Conservation (phyloP, 1,140 invertebrate species). For the Drosophila eugracilis region DNA sequence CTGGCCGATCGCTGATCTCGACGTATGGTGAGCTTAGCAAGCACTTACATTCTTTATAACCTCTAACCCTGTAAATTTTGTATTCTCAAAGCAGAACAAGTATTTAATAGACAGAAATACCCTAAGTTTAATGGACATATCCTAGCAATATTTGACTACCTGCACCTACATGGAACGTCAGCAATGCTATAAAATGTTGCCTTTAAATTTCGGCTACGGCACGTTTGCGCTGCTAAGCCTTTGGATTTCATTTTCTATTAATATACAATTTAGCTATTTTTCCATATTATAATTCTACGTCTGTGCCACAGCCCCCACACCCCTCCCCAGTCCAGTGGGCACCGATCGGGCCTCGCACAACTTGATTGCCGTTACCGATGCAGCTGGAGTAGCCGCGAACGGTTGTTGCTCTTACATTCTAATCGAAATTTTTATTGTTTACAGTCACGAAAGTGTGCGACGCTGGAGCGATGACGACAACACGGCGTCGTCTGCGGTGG, state of each 20-base stretch:
- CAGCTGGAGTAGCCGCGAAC: slow-evolving; percentile 37
- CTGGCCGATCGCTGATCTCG: too few species aligned
- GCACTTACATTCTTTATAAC: too few species aligned
- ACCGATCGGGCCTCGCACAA: slow-evolving; percentile 15
- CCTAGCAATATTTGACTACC: neutral
- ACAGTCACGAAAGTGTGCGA: slow-evolving; percentile 75
- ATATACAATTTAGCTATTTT: slow-evolving; percentile 74
- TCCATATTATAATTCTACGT: slow-evolving; percentile 53
- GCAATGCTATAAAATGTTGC: slow-evolving; percentile 7
- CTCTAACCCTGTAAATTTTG: too few species aligned
- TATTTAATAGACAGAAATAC: neutral
- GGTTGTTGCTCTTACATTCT: slow-evolving; percentile 78
- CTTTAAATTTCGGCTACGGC: slow-evolving; percentile 3
- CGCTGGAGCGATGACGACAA: slow-evolving; percentile 48
- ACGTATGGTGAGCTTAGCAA: too few species aligned
- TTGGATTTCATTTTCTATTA: slow-evolving; percentile 79
- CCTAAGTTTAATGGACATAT: neutral
- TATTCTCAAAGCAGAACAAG: too few species aligned
- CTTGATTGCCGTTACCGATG: slow-evolving; percentile 64
- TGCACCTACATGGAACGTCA: too few species aligned
- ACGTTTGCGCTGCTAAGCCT: slow-evolving; percentile 47
- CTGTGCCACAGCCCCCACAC: slow-evolving; percentile 34
- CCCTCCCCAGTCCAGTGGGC: neutral
- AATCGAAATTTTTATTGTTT: slow-evolving; percentile 81
- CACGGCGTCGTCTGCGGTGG: slow-evolving; percentile 53